phyloP scores from a whole-genome alignment of 2,888 invertebrate genomes.

The Hofmannophila pseudospretella region DNA sequence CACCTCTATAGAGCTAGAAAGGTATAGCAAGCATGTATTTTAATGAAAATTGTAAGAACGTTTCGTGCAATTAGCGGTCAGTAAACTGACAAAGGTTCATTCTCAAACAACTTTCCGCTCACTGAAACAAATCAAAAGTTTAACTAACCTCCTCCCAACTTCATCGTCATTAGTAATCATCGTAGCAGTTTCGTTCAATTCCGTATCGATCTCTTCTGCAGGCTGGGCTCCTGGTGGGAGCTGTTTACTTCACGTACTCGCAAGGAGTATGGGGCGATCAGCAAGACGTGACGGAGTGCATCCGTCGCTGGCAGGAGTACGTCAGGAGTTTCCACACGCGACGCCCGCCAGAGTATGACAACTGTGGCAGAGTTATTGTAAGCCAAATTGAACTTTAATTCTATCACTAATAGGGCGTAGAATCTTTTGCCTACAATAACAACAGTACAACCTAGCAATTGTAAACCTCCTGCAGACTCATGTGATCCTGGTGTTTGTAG shows the following conservation, averaged over 20 bases:
- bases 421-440: not conserved
- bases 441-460: not conserved
- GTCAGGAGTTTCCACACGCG: conserved; percentile 58
- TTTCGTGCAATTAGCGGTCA: too few relatives aligned
- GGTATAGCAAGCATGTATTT: too few relatives aligned
- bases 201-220: conserved; percentile 27
- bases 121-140: not conserved
- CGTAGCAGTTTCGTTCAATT: conserved; percentile 17
- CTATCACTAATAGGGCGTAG: not conserved
- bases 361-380: conserved; percentile 61
- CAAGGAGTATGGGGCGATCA: conserved; percentile 73
- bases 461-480: conserved; percentile 27
- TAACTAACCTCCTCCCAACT: conserved; percentile 41
- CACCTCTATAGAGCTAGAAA: too few relatives aligned
- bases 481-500: conserved; percentile 51
- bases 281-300: conserved; percentile 59
- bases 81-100: too few relatives aligned
- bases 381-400: conserved; percentile 23
- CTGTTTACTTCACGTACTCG: conserved; percentile 62
- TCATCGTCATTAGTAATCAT: conserved; percentile 44
- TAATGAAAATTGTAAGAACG: too few relatives aligned
- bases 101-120: too few relatives aligned
- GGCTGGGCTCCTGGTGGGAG: conserved; percentile 66
- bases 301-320: conserved; percentile 65
- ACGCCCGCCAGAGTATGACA: conserved; percentile 59